These are phyloP conservation scores for Microcaecilia unicolor DNA, from an alignment of 2,797 vertebrate genomes.

Conservation along the genomic window DNA sequence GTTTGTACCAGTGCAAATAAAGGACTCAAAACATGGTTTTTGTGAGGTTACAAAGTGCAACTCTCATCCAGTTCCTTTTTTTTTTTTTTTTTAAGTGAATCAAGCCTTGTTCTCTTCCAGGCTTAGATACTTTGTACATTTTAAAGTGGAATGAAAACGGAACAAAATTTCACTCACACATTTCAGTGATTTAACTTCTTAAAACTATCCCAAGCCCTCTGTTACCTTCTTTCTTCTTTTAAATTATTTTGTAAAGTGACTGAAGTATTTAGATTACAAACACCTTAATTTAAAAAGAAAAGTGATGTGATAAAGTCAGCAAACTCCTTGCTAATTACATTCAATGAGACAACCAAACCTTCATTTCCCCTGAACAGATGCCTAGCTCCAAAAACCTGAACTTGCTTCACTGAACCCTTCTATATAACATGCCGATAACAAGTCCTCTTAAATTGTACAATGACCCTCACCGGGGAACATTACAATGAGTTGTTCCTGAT, in stretches of 20 bases:
- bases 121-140: slow-evolving; percentile 33
- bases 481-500: too few species aligned
- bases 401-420: too few species aligned
- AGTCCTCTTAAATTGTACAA: too few species aligned
- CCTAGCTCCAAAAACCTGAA: too few species aligned
- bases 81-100: too few species aligned
- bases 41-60: slow-evolving; percentile 60
- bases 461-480: too few species aligned
- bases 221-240: too few species aligned
- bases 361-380: too few species aligned
- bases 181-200: slow-evolving; percentile 44
- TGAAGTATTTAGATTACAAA: slow-evolving; percentile 24
- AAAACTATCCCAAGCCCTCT: slow-evolving; percentile 41
- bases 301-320: slow-evolving; percentile 41
- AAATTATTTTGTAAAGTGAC: slow-evolving; percentile 44
- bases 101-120: slow-evolving; percentile 30
- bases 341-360: too few species aligned
- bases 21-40: slow-evolving; percentile 48
- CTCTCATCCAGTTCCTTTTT: slow-evolving; percentile 38
- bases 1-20: slow-evolving; percentile 57
- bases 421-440: too few species aligned
- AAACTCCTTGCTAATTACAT: slow-evolving; percentile 38
- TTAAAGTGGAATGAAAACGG: slow-evolving; percentile 50
- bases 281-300: slow-evolving; percentile 62
- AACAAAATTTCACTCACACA: slow-evolving; percentile 25